phyloP scores from a whole-genome alignment of 2,888 invertebrate species.

The Aplocera efformata region DNA sequence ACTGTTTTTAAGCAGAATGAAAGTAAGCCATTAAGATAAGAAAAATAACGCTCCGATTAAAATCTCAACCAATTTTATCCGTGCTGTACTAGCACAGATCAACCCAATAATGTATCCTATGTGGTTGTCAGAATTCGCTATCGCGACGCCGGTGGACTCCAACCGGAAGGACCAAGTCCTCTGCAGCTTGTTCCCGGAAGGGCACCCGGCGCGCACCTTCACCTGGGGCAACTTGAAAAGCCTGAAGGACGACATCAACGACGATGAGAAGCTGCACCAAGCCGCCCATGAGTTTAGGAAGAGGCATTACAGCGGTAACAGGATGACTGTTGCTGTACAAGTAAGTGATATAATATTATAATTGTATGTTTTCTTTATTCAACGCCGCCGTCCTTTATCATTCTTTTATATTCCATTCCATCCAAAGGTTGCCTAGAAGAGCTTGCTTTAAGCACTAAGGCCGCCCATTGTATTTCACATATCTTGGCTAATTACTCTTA shows the following conservation, averaged over 20 bases:
- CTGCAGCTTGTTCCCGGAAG: conserved; percentile 82
- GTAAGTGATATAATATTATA: conserved; percentile 53
- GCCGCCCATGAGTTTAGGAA: conserved; percentile 87
- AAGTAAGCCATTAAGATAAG: no score
- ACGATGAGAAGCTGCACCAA: conserved; percentile 83
- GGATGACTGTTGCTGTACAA: conserved; percentile 93
- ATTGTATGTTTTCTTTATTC: no score
- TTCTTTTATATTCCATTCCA: no score
- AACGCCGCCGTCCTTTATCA: no score
- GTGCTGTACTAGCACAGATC: no score
- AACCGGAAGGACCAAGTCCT: conserved; percentile 89
- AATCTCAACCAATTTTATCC: no score
- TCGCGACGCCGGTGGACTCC: conserved; percentile 87
- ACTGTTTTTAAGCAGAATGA: no score
- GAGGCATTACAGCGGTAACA: conserved; percentile 91
- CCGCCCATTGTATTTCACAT: no score
- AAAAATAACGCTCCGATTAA: no score
- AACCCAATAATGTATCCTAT: neutral
- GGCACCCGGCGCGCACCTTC: conserved; percentile 88
- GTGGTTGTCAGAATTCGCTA: conserved; percentile 85
- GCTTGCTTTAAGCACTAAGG: no score
- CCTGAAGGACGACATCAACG: conserved; percentile 83
- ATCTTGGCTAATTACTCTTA: no score
- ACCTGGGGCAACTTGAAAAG: conserved; percentile 92
- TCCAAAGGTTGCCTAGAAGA: no score